Conservation (phyloP, 1,140 invertebrate species). For the Ruditapes philippinarum region DNA sequence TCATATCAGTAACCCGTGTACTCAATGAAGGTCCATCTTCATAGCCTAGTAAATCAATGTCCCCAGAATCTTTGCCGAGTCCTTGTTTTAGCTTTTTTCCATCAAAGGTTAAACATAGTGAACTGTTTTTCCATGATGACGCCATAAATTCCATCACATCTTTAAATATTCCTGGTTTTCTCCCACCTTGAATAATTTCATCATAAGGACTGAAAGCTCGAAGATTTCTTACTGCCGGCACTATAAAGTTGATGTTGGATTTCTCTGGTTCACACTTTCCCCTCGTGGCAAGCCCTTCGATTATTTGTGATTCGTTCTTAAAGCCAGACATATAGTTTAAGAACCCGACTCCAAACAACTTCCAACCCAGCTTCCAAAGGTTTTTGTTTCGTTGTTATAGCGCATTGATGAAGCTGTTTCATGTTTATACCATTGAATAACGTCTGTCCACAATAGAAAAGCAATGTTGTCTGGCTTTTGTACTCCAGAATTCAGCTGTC, state of each 20-base stretch:
- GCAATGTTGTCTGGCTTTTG: neutral
- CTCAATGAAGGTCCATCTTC: too few relatives aligned
- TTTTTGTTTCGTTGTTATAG: conserved; percentile 5
- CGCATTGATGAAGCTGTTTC: neutral
- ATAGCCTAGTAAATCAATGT: too few relatives aligned
- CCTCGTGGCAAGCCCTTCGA: neutral
- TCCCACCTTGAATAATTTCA: too few relatives aligned
- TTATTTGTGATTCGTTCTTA: neutral
- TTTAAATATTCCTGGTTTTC: too few relatives aligned
- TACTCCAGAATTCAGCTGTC: neutral
- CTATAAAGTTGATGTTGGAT: neutral
- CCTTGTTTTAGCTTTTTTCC: too few relatives aligned
- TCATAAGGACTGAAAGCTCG: too few relatives aligned
- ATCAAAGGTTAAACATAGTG: too few relatives aligned
- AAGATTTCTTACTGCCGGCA: too few relatives aligned
- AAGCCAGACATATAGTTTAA: conserved; percentile 24
- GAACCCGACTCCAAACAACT: conserved; percentile 1
- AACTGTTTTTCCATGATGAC: too few relatives aligned
- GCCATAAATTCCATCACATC: too few relatives aligned
- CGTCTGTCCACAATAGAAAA: conserved; percentile 11
- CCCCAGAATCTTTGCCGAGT: too few relatives aligned
- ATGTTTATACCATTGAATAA: neutral
- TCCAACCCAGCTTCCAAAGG: conserved; percentile 26
- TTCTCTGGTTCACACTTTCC: neutral
- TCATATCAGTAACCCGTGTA: too few relatives aligned